Percentiles rank a stretch among this genome's conserved stretches.
Conservation (phyloP, 2,888 invertebrate genomes). For the Epistrophella euchroma region DNA sequence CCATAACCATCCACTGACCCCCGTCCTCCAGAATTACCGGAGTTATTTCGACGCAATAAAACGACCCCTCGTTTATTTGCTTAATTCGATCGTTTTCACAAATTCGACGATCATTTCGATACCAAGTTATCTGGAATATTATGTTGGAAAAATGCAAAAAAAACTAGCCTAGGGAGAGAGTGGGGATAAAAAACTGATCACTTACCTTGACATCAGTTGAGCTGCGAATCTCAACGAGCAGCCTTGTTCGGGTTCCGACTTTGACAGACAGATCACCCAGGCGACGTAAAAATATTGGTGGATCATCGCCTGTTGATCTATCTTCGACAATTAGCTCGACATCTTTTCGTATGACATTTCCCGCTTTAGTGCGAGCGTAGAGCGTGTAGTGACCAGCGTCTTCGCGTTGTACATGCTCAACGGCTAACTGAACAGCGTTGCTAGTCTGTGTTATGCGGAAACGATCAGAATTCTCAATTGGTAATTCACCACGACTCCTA, state of each 20-base stretch:
- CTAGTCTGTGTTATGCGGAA: slow-evolving; percentile 85
- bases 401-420: slow-evolving; percentile 89
- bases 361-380: slow-evolving; percentile 86
- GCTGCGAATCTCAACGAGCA: slow-evolving; percentile 93
- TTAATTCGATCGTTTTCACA: slow-evolving; percentile 90
- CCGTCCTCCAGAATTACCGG: slow-evolving; percentile 93
- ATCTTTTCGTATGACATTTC: slow-evolving; percentile 85
- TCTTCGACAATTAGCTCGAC: slow-evolving; percentile 86
- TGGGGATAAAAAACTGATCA: slow-evolving; percentile 5
- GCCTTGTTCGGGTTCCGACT: slow-evolving; percentile 93
- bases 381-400: slow-evolving; percentile 91
- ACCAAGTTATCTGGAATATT: slow-evolving; percentile 91
- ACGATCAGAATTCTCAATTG: slow-evolving; percentile 87
- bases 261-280: slow-evolving; percentile 94
- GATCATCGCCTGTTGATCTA: slow-evolving; percentile 87
- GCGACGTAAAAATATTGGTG: slow-evolving; percentile 92
- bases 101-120: slow-evolving; percentile 91
- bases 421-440: slow-evolving; percentile 89
- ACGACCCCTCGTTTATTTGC: slow-evolving; percentile 92
- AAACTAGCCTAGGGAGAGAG: slow-evolving; percentile 28
- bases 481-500: slow-evolving; percentile 86
- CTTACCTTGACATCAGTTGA: slow-evolving; percentile 91
- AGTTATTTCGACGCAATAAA: slow-evolving; percentile 93
- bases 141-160: slow-evolving; percentile 36
- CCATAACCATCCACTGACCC: slow-evolving; percentile 93